Percentiles rank a stretch among this genome's conserved stretches.
Evolutionary conservation across 2,113 vertebrate genomes (phyloP).

Genomic region (Panthera leo): DNA sequence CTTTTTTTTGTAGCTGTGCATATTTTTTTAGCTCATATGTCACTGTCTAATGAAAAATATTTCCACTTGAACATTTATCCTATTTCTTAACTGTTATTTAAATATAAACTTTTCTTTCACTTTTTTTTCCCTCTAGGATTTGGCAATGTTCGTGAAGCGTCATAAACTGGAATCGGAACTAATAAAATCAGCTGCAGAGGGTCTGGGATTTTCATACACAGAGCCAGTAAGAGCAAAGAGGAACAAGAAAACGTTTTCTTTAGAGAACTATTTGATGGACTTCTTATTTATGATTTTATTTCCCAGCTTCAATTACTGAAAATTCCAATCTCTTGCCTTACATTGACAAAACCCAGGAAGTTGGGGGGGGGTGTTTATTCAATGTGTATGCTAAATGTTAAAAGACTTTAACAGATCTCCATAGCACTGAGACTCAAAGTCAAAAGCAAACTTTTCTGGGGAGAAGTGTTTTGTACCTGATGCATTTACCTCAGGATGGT

Average conservation of each 20-base stretch:
- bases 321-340: not conserved
- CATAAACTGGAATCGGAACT: conserved; percentile 92
- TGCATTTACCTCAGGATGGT: not conserved
- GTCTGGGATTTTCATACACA: conserved; percentile 88
- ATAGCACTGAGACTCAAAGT: not conserved
- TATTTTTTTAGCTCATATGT: not conserved
- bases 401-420: not conserved
- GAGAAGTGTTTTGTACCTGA: not conserved
- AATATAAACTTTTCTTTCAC: not conserved
- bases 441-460: not conserved
- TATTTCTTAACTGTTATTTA: conserved; percentile 2
- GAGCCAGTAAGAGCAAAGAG: conserved; percentile 88
- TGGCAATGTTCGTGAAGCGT: conserved; percentile 86
- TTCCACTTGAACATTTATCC: not conserved
- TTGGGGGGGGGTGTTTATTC: not conserved
- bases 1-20: not conserved
- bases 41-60: not conserved
- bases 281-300: not conserved
- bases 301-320: not conserved
- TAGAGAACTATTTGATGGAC: not conserved
- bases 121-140: conserved; percentile 83
- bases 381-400: not conserved
- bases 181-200: conserved; percentile 87
- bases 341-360: not conserved
- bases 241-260: not conserved